Conservation (phyloP, 2,888 invertebrate genomes). For the Elegia similella region DNA sequence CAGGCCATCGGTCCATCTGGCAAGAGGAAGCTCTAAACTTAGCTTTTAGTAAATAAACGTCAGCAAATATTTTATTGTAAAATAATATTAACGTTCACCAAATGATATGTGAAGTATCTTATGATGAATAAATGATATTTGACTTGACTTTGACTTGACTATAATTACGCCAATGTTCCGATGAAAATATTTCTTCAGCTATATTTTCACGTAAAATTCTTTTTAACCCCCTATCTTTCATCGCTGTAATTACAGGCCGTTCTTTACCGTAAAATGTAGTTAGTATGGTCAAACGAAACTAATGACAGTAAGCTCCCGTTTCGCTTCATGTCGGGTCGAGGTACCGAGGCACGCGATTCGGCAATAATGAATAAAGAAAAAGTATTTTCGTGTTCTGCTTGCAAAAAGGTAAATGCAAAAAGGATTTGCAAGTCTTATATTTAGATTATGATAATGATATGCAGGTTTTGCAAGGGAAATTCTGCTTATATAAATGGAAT, state of each 20-base stretch:
- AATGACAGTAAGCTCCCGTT: not conserved
- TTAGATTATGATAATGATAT: not conserved
- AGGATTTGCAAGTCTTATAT: slow-evolving; percentile 3
- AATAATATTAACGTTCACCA: too few species aligned
- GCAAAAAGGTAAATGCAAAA: slow-evolving; percentile 17
- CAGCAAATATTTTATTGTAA: too few species aligned
- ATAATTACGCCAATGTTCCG: too few species aligned
- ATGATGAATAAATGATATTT: too few species aligned
- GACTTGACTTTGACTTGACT: too few species aligned
- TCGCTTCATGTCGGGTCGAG: slow-evolving; percentile 4
- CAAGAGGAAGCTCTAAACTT: too few species aligned
- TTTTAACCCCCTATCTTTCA: not conserved
- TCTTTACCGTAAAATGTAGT: not conserved
- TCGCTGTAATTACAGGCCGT: slow-evolving; percentile 18
- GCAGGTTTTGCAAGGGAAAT: not conserved
- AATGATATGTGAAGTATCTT: too few species aligned
- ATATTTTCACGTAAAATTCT: not conserved
- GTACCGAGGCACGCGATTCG: slow-evolving; percentile 40
- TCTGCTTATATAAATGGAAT: too few species aligned
- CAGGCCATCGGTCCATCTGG: too few species aligned
- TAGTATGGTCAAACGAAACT: not conserved
- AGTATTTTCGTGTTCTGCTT: slow-evolving; percentile 18
- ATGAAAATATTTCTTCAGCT: not conserved
- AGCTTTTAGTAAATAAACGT: too few species aligned
- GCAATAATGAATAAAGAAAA: slow-evolving; percentile 33